Evolutionary conservation across 1,140 invertebrate species (phyloP).

Genomic region (Bombus waltoni): DNA sequence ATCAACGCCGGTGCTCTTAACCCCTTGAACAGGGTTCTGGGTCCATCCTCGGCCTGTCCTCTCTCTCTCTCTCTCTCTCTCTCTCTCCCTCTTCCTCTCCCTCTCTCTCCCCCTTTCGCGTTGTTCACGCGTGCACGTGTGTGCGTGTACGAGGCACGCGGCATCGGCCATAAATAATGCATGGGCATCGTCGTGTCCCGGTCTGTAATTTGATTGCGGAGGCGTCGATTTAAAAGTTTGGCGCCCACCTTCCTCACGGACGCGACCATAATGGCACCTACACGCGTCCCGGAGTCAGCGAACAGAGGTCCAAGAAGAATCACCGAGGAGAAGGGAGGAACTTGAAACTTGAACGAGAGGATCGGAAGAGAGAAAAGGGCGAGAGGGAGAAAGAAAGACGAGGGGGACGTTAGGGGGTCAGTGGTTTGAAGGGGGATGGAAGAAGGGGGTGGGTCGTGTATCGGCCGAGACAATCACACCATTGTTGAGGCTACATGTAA

Average conservation of each 20-base stretch:
- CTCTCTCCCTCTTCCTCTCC: too few species aligned
- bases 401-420: too few species aligned
- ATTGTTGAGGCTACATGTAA: slow-evolving; percentile 75
- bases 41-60: not conserved
- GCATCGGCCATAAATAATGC: slow-evolving; percentile 78
- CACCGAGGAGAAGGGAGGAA: not conserved
- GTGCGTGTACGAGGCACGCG: slow-evolving; percentile 68
- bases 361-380: not conserved
- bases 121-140: not conserved
- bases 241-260: slow-evolving; percentile 70
- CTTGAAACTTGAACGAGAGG: not conserved
- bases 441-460: slow-evolving; percentile 53
- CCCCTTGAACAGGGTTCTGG: not conserved
- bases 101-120: not conserved
- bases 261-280: slow-evolving; percentile 69
- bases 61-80: not conserved
- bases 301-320: not conserved
- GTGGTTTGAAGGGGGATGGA: not conserved
- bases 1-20: slow-evolving; percentile 59
- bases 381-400: not conserved
- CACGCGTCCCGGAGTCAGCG: slow-evolving; percentile 33
- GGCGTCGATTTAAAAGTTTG: slow-evolving; percentile 77
- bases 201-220: slow-evolving; percentile 79
- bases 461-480: slow-evolving; percentile 76
- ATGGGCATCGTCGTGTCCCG: slow-evolving; percentile 73